Base-by-base conservation (phyloP, 2,888 invertebrate genomes). In the Unio pictorum region DNA sequence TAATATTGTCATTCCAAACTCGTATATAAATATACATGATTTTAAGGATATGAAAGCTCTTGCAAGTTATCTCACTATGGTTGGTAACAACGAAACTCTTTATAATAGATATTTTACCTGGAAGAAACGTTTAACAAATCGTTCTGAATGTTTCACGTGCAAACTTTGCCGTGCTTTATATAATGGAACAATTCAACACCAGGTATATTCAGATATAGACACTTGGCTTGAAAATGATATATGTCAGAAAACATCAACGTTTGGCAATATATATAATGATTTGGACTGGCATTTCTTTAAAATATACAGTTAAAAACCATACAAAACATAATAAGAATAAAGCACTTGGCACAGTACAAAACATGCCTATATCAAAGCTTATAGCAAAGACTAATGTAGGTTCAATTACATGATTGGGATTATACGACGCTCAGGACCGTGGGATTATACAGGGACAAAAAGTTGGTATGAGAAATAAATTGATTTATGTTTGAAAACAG, bases 81-180 rank as follows among this genome's bases (percentile, higher is more conserved):
- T 84, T 0, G 73, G 69, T 55, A 55, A 58, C 8, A 78, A 84
- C 69, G 80, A 81, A 30, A 71, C 76, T 1, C 72, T 81, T 20
- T 85, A 83, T 73, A 81, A 82, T 60, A 76, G 79, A 57, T 83
- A 81, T 68, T 80, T 85, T 58, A 70, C 73, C 0, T 84, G 82
- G 77, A 81, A 74, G 34, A 60, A 79, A 11, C 68, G 71, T 55
- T 80, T 79, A 56, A 76, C 75, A 62, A 68, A 80, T n/a, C 72
- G 74, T 7, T 75, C 70, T 11, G 57, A 72, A 26, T 72, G 78
- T 34, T 68, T 72, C 62, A 72, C 74, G 75, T 84, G 85, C 72
- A 70, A 78, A 8, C 55, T 82, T 15, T 85, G 85, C 65, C 69
- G 74, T n/a, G 81, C 80, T 1, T 68, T 85, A 23, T 80, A 85